These are phyloP conservation scores for Erpobdella octoculata DNA, from an alignment of 2,888 invertebrate species.

Conservation along the genomic window DNA sequence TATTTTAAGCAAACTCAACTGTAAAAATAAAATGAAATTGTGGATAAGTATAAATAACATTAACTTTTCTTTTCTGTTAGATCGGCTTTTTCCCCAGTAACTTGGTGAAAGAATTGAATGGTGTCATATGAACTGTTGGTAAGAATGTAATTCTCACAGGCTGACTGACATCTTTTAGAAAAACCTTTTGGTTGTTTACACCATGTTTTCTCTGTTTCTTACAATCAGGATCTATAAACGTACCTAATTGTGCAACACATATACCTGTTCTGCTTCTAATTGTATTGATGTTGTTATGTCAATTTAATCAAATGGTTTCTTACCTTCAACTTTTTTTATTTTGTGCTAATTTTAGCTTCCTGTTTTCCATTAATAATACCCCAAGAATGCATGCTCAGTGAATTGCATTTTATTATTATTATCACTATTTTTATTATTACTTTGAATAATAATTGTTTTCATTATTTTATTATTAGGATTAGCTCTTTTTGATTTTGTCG, in stretches of 20 bases:
- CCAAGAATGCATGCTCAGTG: too few species aligned
- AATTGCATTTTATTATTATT: neutral
- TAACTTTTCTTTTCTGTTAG: neutral
- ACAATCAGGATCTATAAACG: too few species aligned
- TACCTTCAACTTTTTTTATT: neutral
- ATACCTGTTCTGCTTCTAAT: neutral
- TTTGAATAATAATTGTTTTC: neutral
- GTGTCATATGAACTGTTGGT: neutral
- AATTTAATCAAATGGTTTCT: neutral
- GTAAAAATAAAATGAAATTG: neutral
- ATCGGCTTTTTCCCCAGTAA: constrained; percentile 15
- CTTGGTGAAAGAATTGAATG: constrained; percentile 5
- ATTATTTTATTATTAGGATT: neutral
- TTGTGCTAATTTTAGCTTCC: neutral
- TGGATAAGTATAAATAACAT: neutral
- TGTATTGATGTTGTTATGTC: neutral
- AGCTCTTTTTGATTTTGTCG: neutral
- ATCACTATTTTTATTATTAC: neutral
- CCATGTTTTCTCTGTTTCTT: neutral
- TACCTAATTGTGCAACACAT: too few species aligned
- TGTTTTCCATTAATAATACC: neutral
- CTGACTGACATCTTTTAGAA: too few species aligned
- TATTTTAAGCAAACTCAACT: neutral
- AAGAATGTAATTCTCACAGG: too few species aligned
- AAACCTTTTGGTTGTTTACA: neutral